Conservation (phyloP, 2,888 invertebrate genomes). For the Archips crataeganus region DNA sequence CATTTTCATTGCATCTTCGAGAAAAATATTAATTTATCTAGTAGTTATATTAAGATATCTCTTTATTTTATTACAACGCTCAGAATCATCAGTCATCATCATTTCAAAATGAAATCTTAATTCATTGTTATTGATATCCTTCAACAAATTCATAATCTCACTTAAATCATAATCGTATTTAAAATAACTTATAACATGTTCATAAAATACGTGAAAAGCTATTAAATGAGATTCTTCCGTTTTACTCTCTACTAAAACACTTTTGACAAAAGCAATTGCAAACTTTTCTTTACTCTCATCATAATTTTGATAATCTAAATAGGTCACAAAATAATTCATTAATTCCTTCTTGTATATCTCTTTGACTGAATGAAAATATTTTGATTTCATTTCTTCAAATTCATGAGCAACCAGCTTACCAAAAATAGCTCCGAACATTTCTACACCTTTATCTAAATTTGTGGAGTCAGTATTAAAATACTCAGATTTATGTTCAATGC, state of each 20-base stretch:
- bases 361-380: constrained; percentile 24
- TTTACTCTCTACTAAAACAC: constrained; percentile 22
- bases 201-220: constrained; percentile 11
- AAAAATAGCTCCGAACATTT: constrained; percentile 29
- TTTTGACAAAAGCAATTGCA: constrained; percentile 22
- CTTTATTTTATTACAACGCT: background rate
- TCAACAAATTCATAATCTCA: constrained; percentile 4
- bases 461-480: background rate
- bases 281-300: constrained; percentile 32
- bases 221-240: constrained; percentile 18
- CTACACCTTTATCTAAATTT: constrained; percentile 26
- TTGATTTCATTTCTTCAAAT: constrained; percentile 13
- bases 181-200: constrained; percentile 6
- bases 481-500: constrained; percentile 8
- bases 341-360: constrained; percentile 12
- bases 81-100: background rate
- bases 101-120: constrained; percentile 1
- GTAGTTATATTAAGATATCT: background rate
- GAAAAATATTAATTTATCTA: background rate
- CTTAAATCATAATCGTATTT: constrained; percentile 9
- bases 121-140: constrained; percentile 11
- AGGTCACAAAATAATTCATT: background rate
- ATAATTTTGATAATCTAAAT: constrained; percentile 10
- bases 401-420: constrained; percentile 17
- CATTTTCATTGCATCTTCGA: too few relatives aligned